Conservation (phyloP, 1,140 invertebrate genomes). For the Matsumurasca onukii region DNA sequence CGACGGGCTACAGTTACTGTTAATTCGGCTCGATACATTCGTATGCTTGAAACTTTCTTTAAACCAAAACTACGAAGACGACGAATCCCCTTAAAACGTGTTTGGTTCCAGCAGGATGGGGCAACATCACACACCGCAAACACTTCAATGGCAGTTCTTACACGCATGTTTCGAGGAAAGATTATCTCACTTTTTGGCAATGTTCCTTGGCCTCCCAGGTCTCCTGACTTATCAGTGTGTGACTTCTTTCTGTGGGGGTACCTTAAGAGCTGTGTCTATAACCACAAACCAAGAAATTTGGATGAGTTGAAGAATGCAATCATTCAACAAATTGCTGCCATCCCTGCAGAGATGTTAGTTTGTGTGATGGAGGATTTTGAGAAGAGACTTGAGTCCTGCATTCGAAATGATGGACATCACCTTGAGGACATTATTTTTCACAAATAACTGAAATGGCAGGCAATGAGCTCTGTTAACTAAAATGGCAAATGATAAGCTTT, state of each 20-base stretch:
- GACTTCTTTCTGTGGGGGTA: conserved; percentile 45
- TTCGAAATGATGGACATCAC: conserved; percentile 29
- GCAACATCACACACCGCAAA: conserved; percentile 42
- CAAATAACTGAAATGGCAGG: conserved; percentile 16
- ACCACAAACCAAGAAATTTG: conserved; percentile 40
- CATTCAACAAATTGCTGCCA: conserved; percentile 35
- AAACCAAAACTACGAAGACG: conserved; percentile 29
- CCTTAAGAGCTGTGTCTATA: conserved; percentile 40
- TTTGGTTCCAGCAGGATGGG: conserved; percentile 40
- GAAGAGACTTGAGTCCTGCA: conserved; percentile 26
- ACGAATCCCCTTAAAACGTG: neutral
- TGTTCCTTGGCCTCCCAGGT: conserved; percentile 40
- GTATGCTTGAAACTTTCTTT: conserved; percentile 36
- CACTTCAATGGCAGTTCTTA: conserved; percentile 38
- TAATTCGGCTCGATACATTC: conserved; percentile 38
- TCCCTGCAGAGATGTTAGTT: conserved; percentile 27
- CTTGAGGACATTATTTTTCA: conserved; percentile 21
- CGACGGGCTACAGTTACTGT: conserved; percentile 37
- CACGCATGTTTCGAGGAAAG: conserved; percentile 38
- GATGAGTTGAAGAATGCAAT: conserved; percentile 41
- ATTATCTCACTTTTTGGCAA: conserved; percentile 39
- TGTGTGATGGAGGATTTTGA: conserved; percentile 21
- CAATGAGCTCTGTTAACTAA: neutral
- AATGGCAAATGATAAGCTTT: neutral
- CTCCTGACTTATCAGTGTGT: conserved; percentile 42